Percentiles rank a stretch among this genome's conserved stretches.
phyloP scores from a whole-genome alignment of 1,140 invertebrate species.

The Onthophagus taurus region DNA sequence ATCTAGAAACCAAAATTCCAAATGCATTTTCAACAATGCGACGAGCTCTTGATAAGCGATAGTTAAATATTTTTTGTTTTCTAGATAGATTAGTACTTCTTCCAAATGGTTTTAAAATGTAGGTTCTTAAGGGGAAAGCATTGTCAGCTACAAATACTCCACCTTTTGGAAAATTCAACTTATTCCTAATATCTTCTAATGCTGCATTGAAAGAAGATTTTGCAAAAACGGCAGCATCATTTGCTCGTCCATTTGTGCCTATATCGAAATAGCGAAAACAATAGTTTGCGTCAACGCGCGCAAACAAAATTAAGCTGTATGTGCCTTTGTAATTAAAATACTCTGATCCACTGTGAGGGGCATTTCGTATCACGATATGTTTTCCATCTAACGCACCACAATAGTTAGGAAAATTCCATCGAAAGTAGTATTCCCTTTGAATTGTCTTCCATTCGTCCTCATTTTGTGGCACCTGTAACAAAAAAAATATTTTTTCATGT shows the following conservation, averaged over 20 bases:
- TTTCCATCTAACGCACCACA: slow-evolving; percentile 38
- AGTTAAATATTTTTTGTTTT: slow-evolving; percentile 14
- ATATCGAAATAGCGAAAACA: slow-evolving; percentile 33
- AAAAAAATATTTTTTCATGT: slow-evolving; percentile 10
- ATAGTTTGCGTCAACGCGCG: slow-evolving; percentile 32
- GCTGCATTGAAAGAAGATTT: slow-evolving; percentile 22
- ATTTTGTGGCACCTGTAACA: slow-evolving; percentile 17
- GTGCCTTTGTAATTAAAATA: slow-evolving; percentile 37
- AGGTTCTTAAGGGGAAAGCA: slow-evolving; percentile 23
- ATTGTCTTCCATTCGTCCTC: slow-evolving; percentile 17
- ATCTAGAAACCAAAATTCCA: slow-evolving; percentile 11
- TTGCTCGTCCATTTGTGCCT: slow-evolving; percentile 30
- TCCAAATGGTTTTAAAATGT: slow-evolving; percentile 8
- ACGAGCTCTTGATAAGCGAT: slow-evolving; percentile 9
- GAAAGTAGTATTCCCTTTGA: slow-evolving; percentile 12
- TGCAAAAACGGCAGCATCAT: slow-evolving; percentile 32
- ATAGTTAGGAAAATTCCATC: slow-evolving; percentile 37
- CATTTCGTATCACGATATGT: slow-evolving; percentile 28
- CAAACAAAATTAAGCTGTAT: slow-evolving; percentile 34
- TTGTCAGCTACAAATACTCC: slow-evolving; percentile 27
- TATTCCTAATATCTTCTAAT: slow-evolving; percentile 16
- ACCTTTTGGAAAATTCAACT: slow-evolving; percentile 6
- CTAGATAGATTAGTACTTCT: not conserved
- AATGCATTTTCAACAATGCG: slow-evolving; percentile 11
- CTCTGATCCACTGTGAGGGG: slow-evolving; percentile 26